phyloP scores from a whole-genome alignment of 2,888 invertebrate species.

The Sylvicola fuscatus region DNA sequence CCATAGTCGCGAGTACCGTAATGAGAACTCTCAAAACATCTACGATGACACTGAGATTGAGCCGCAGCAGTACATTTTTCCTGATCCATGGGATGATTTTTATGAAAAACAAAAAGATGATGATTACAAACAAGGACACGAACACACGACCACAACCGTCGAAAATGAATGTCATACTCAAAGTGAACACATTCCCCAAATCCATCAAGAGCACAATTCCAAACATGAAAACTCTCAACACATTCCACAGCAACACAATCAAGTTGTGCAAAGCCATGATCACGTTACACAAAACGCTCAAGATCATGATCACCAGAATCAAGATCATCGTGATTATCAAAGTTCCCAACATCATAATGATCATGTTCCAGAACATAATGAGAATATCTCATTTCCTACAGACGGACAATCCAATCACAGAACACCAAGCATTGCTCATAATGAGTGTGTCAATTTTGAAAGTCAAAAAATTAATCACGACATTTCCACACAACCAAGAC shows the following conservation, averaged over 20 bases:
- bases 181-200: neutral
- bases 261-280: slow-evolving; percentile 6
- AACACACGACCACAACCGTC: slow-evolving; percentile 2
- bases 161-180: neutral
- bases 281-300: slow-evolving; percentile 10
- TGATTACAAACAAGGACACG: neutral
- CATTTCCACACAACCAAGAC: too few species aligned
- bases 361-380: too few species aligned
- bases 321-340: slow-evolving; percentile 9
- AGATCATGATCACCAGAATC: slow-evolving; percentile 9
- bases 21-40: too few species aligned
- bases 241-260: slow-evolving; percentile 9
- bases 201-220: slow-evolving; percentile 7
- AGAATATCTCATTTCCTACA: too few species aligned
- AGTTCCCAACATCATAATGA: slow-evolving; percentile 8
- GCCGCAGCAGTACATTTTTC: too few species aligned
- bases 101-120: slow-evolving; percentile 26
- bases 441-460: too few species aligned
- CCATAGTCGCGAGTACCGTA: too few species aligned
- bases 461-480: too few species aligned
- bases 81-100: slow-evolving; percentile 60
- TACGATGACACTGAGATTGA: too few species aligned
- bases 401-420: too few species aligned
- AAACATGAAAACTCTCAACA: slow-evolving; percentile 9
- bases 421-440: too few species aligned